These are phyloP conservation scores for Willowsia nigromaculata DNA, from an alignment of 2,888 invertebrate genomes.

Conservation along the genomic window DNA sequence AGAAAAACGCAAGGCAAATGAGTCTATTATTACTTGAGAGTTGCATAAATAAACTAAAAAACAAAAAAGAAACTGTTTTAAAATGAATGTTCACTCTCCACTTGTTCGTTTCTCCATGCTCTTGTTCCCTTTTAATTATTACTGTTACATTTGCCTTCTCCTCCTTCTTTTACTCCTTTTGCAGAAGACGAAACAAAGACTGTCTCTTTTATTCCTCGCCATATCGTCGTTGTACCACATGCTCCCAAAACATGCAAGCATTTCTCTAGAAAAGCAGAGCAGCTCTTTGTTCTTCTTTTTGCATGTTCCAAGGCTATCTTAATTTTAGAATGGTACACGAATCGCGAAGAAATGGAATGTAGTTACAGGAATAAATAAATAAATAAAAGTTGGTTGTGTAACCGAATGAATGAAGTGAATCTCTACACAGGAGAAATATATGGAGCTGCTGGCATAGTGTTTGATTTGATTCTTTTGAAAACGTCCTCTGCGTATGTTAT, in stretches of 20 bases:
- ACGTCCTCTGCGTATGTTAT: neutral
- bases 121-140: neutral
- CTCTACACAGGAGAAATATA: too few relatives aligned
- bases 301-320: neutral
- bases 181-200: neutral
- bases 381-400: neutral
- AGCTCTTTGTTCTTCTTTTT: neutral
- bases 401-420: neutral
- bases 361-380: neutral
- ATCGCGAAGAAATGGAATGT: neutral
- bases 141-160: slow-evolving; percentile 11
- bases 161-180: neutral
- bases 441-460: too few relatives aligned
- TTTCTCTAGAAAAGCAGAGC: neutral
- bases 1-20: neutral
- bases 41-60: neutral
- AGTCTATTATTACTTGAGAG: neutral
- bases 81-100: neutral
- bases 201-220: neutral
- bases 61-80: neutral
- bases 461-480: neutral
- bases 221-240: too few relatives aligned
- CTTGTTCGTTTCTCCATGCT: neutral
- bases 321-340: neutral
- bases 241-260: too few relatives aligned